phyloP scores from a whole-genome alignment of 2,888 invertebrate genomes.

The Sinelater perroti region DNA sequence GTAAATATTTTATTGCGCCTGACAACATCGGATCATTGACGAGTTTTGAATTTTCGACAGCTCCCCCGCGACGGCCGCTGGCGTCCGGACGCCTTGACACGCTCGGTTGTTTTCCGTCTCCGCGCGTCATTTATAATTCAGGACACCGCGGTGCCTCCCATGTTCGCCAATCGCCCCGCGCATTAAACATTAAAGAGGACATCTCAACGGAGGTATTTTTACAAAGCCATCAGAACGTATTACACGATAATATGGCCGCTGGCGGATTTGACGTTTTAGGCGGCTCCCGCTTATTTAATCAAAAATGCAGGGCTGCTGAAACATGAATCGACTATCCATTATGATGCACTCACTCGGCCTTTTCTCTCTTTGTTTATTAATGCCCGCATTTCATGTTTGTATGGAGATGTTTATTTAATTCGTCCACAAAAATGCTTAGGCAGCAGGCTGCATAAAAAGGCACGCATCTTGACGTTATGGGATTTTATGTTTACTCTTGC shows the following conservation, averaged over 20 bases:
- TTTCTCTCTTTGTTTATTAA: not conserved
- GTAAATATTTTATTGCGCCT: constrained; percentile 9
- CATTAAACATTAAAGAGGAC: constrained; percentile 36
- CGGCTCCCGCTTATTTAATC: constrained; percentile 23
- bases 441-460: too few species aligned
- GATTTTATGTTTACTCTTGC: not conserved
- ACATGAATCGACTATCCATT: not conserved
- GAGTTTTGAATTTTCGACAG: constrained; percentile 4
- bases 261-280: constrained; percentile 25
- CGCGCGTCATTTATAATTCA: constrained; percentile 33
- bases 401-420: too few species aligned
- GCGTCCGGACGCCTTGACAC: constrained; percentile 9
- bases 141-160: constrained; percentile 23
- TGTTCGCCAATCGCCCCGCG: constrained; percentile 26
- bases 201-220: constrained; percentile 31
- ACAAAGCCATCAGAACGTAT: constrained; percentile 30
- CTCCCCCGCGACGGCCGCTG: not conserved
- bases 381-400: not conserved
- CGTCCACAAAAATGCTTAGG: too few species aligned
- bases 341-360: not conserved
- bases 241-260: constrained; percentile 9
- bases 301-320: constrained; percentile 1
- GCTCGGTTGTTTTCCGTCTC: constrained; percentile 20
- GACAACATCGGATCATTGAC: not conserved
- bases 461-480: too few species aligned